Evolutionary conservation across 2,888 invertebrate species (phyloP).

Genomic region (Marronus borbonicus): DNA sequence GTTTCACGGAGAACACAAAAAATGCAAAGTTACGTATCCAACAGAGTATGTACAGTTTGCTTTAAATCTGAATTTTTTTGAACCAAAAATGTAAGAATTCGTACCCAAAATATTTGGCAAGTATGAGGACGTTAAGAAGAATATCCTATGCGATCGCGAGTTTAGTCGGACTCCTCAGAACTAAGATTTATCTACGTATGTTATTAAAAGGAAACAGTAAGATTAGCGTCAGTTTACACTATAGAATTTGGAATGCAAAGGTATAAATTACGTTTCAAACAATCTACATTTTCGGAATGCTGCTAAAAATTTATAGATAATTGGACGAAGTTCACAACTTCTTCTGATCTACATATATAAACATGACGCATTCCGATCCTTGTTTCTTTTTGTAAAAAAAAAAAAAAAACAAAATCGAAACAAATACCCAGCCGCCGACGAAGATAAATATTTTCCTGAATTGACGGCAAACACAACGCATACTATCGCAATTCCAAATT

Average conservation of each 20-base stretch:
- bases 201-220: too few relatives aligned
- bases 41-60: too few relatives aligned
- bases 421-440: constrained; percentile 36
- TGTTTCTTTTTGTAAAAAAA: constrained; percentile 23
- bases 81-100: too few relatives aligned
- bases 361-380: constrained; percentile 25
- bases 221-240: too few relatives aligned
- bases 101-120: too few relatives aligned
- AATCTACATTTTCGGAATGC: constrained; percentile 26
- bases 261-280: constrained; percentile 24
- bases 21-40: too few relatives aligned
- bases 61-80: too few relatives aligned
- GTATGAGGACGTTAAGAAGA: too few relatives aligned
- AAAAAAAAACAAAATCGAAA: constrained; percentile 27
- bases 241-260: not conserved
- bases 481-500: constrained; percentile 47
- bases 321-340: constrained; percentile 20
- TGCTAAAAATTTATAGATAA: constrained; percentile 6
- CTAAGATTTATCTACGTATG: too few relatives aligned
- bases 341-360: constrained; percentile 36
- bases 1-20: too few relatives aligned
- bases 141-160: too few relatives aligned
- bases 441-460: constrained; percentile 46
- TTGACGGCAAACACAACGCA: constrained; percentile 40
- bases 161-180: too few relatives aligned